Evolutionary conservation across 2,113 vertebrate species (phyloP).

Genomic region (Clarias magur): DNA sequence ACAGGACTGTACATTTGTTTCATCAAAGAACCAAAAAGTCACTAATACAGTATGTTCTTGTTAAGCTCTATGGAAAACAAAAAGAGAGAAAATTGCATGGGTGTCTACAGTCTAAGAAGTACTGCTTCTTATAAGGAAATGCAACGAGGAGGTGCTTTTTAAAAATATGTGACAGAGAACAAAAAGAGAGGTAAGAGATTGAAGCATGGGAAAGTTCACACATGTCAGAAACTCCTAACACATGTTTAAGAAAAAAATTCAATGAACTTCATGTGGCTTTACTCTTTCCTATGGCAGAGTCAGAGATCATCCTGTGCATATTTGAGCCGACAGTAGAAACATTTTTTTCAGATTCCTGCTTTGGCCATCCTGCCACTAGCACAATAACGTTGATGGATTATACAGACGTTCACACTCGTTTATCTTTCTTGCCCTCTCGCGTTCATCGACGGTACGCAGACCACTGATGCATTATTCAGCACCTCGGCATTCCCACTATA

Average conservation of each 20-base stretch:
- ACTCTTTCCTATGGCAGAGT: background rate
- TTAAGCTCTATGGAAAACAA: no score
- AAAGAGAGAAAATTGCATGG: no score
- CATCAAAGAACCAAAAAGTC: no score
- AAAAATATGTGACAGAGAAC: no score
- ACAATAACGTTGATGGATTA: conserved; percentile 55
- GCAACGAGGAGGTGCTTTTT: no score
- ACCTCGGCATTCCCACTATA: conserved; percentile 31
- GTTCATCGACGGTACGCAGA: conserved; percentile 33
- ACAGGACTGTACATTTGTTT: no score
- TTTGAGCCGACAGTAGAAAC: conserved; percentile 45
- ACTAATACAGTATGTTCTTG: no score
- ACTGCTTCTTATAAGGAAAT: no score
- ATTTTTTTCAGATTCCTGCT: conserved; percentile 42
- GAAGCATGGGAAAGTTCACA: no score
- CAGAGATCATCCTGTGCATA: conserved; percentile 37
- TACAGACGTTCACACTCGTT: conserved; percentile 43
- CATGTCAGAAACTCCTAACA: no score
- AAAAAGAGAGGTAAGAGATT: no score
- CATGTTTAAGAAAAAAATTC: background rate
- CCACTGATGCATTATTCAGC: conserved; percentile 51
- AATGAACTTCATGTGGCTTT: background rate
- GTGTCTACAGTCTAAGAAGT: no score
- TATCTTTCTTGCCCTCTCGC: conserved; percentile 41
- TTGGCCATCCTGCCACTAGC: conserved; percentile 46